These are phyloP conservation scores for Sebastes melanostomus DNA, from an alignment of 2,797 vertebrate species.

Conservation along the genomic window DNA sequence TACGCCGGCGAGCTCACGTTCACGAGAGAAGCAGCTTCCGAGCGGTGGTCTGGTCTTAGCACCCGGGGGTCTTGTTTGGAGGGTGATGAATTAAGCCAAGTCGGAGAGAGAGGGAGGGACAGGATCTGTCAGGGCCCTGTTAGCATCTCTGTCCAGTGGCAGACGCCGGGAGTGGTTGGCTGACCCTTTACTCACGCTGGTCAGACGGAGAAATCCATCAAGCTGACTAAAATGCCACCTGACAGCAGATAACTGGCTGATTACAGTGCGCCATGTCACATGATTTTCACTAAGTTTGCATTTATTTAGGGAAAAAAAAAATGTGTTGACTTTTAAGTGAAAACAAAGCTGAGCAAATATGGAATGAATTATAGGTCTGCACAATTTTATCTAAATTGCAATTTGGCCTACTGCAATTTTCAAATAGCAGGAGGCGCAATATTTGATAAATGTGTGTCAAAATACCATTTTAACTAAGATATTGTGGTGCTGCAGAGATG, in stretches of 20 bases:
- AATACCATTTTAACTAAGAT: too few relatives aligned
- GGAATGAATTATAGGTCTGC: background rate
- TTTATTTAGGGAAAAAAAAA: background rate
- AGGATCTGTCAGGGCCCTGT: slow-evolving; percentile 72
- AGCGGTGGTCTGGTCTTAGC: slow-evolving; percentile 28
- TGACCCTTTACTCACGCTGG: slow-evolving; percentile 67
- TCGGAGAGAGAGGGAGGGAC: slow-evolving; percentile 49
- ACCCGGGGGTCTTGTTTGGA: slow-evolving; percentile 63
- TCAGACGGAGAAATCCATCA: slow-evolving; percentile 71
- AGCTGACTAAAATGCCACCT: slow-evolving; percentile 45
- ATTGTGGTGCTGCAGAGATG: too few relatives aligned
- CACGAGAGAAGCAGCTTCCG: slow-evolving; percentile 27
- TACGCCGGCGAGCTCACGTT: background rate
- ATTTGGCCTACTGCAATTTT: too few relatives aligned
- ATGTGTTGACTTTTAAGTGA: background rate
- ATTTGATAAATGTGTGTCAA: too few relatives aligned
- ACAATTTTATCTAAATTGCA: too few relatives aligned
- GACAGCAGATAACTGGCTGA: slow-evolving; percentile 52
- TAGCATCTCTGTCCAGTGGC: slow-evolving; percentile 71
- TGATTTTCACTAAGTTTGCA: background rate
- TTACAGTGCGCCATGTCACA: background rate
- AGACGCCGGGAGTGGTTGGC: slow-evolving; percentile 51
- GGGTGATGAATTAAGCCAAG: slow-evolving; percentile 72
- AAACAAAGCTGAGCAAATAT: background rate
- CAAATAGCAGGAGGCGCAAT: too few relatives aligned